These are phyloP conservation scores for Colius striatus DNA, from an alignment of 2,113 vertebrate species.

Conservation along the genomic window DNA sequence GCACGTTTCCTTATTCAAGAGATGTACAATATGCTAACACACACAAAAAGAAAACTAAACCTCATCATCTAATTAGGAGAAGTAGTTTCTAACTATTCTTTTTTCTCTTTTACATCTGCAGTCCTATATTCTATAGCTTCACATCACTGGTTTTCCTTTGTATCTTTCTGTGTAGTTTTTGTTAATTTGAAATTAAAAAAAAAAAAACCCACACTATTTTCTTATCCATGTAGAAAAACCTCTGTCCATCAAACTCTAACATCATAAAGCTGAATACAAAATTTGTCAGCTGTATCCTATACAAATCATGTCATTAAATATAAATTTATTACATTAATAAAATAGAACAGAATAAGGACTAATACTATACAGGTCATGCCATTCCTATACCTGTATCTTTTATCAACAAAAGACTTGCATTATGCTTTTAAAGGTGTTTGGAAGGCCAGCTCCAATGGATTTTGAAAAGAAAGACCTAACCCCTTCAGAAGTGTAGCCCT, in stretches of 20 bases:
- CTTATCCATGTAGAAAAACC: not conserved
- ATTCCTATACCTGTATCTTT: not conserved
- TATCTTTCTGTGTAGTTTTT: not conserved
- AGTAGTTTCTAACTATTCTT: conserved; percentile 24
- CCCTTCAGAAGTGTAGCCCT: not conserved
- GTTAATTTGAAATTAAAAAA: not conserved
- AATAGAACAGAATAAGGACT: not conserved
- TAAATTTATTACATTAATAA: not conserved
- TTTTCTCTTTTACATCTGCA: not conserved
- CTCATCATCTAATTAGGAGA: conserved; percentile 8
- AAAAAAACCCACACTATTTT: not conserved
- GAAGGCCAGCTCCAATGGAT: not conserved
- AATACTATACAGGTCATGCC: not conserved
- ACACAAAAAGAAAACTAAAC: not conserved
- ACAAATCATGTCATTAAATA: not conserved
- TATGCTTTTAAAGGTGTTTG: not conserved
- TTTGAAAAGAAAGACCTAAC: not conserved
- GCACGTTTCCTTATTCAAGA: conserved; percentile 25
- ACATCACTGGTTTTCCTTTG: not conserved
- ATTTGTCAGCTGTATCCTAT: not conserved
- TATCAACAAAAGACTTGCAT: not conserved
- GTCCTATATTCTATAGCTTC: not conserved
- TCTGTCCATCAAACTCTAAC: not conserved
- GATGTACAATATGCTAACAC: conserved; percentile 28
- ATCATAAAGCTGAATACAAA: not conserved